Evolutionary conservation across 2,113 vertebrate species (phyloP).

Genomic region (Chionis minor): DNA sequence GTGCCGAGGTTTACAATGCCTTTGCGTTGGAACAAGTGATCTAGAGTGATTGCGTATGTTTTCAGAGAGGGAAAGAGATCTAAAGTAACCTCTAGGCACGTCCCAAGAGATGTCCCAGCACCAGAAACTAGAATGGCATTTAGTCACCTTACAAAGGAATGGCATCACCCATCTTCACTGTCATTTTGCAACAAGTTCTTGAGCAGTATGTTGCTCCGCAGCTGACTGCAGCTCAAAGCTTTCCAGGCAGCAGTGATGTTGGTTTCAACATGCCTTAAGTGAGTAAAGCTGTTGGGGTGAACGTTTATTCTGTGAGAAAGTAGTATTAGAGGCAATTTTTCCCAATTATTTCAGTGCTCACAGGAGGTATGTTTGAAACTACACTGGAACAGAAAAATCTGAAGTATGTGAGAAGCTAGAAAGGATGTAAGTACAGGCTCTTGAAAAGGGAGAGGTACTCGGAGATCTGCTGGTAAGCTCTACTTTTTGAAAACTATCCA

Average conservation of each 20-base stretch:
- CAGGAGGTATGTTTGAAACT: not conserved
- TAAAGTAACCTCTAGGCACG: not conserved
- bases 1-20: not conserved
- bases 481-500: not conserved
- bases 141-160: not conserved
- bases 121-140: not conserved
- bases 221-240: not conserved
- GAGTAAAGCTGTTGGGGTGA: not conserved
- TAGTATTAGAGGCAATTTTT: not conserved
- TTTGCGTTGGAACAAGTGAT: not conserved
- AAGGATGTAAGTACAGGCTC: not conserved
- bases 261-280: not conserved
- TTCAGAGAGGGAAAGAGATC: not conserved
- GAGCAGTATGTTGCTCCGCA: not conserved
- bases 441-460: not conserved
- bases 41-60: not conserved
- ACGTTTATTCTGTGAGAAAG: not conserved
- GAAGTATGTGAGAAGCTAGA: not conserved
- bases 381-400: not conserved
- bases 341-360: not conserved
- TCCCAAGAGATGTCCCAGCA: not conserved
- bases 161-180: not conserved
- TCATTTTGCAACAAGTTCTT: not conserved
- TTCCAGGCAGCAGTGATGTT: not conserved
- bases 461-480: not conserved